A percentile compares a stretch with the other conserved stretches of the same genome.
phyloP scores from a whole-genome alignment of 2,888 invertebrate species.

The Drosophila yooni region DNA sequence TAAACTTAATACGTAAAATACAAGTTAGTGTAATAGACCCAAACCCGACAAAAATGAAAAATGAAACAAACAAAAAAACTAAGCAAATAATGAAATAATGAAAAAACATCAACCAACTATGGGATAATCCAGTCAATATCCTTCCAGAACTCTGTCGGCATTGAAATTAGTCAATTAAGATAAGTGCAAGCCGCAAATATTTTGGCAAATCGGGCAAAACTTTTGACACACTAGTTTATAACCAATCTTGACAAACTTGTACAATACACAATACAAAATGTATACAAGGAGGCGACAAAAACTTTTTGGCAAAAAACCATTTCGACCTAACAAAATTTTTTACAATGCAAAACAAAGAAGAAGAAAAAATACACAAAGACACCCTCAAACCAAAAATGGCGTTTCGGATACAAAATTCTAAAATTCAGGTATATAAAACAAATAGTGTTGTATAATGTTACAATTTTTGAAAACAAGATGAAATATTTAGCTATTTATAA shows the following conservation, averaged over 20 bases:
- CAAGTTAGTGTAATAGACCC: constrained; percentile 34
- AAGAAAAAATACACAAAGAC: constrained; percentile 33
- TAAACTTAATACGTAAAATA: constrained; percentile 46
- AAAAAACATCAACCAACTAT: constrained; percentile 12
- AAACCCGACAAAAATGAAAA: background rate
- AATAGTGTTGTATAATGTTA: constrained; percentile 79
- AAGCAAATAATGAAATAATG: background rate
- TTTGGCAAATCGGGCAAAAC: constrained; percentile 35
- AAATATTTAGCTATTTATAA: constrained; percentile 69
- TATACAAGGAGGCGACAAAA: constrained; percentile 40
- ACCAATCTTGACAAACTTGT: constrained; percentile 36
- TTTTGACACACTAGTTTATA: constrained; percentile 36
- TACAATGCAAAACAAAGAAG: constrained; percentile 48
- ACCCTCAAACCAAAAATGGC: constrained; percentile 68
- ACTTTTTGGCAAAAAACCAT: constrained; percentile 68
- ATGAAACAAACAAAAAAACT: background rate
- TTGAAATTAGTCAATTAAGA: constrained; percentile 69
- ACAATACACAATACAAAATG: constrained; percentile 40
- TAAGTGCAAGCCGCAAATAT: constrained; percentile 49
- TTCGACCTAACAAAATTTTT: constrained; percentile 60
- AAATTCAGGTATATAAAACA: constrained; percentile 84
- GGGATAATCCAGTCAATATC: constrained; percentile 44
- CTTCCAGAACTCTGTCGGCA: constrained; percentile 55
- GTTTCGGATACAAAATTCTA: constrained; percentile 85
- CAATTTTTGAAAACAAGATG: constrained; percentile 63